Evolutionary conservation across 2,113 vertebrate species (phyloP).

Genomic region (Corythornis vintsioides): DNA sequence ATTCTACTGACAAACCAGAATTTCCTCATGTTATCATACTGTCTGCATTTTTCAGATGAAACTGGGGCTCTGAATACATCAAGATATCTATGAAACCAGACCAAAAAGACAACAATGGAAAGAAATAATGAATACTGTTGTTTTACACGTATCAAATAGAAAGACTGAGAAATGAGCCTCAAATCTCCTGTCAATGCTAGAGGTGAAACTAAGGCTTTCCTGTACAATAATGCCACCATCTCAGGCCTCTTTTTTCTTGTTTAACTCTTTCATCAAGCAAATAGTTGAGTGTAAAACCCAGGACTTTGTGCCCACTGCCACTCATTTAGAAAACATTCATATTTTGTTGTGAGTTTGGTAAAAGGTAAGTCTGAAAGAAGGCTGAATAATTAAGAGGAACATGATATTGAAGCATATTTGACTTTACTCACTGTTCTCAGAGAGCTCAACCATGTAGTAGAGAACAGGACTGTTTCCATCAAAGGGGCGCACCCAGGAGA

Average conservation of each 20-base stretch:
- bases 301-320: fast-evolving
- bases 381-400: not conserved
- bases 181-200: not conserved
- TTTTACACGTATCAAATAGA: not conserved
- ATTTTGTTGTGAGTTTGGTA: not conserved
- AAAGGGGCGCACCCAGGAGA: slow-evolving; percentile 94
- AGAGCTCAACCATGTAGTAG: slow-evolving; percentile 90
- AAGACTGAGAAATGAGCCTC: not conserved
- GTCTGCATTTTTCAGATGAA: not conserved
- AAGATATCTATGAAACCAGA: not conserved
- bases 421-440: slow-evolving; percentile 90
- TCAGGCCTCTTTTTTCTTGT: not conserved
- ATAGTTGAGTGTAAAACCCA: not conserved
- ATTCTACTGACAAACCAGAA: not conserved
- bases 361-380: not conserved
- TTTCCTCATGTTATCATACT: not conserved
- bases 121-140: not conserved
- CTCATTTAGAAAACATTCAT: not conserved
- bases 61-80: not conserved
- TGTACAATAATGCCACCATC: not conserved
- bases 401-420: not conserved
- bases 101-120: not conserved
- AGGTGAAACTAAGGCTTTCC: not conserved
- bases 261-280: fast-evolving
- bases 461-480: slow-evolving; percentile 95